phyloP scores from a whole-genome alignment of 1,140 invertebrate species.

The Triops cancriformis region DNA sequence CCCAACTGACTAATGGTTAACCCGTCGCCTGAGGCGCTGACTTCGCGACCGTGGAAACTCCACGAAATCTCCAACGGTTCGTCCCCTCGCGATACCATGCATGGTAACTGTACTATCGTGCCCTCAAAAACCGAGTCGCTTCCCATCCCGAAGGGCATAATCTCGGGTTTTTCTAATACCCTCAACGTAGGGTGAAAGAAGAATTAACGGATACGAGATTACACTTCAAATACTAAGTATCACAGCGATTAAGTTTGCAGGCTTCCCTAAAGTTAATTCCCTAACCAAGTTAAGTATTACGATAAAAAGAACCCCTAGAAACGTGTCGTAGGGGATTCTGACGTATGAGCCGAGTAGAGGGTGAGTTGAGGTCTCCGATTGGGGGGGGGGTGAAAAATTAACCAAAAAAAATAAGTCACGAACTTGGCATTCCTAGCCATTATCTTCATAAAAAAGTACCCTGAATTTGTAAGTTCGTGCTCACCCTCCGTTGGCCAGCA shows the following conservation, averaged over 20 bases:
- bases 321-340: neutral
- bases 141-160: constrained; percentile 52
- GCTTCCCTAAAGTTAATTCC: neutral
- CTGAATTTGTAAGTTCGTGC: constrained; percentile 13
- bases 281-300: neutral
- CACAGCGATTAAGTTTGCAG: neutral
- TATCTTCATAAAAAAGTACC: constrained; percentile 4
- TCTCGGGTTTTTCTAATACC: constrained; percentile 48
- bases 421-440: neutral
- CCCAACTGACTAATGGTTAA: constrained; percentile 27
- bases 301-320: neutral
- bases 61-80: constrained; percentile 50
- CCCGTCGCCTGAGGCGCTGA: constrained; percentile 24
- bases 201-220: constrained; percentile 30
- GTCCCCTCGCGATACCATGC: constrained; percentile 54
- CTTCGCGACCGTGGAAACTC: constrained; percentile 46
- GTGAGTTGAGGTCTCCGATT: neutral
- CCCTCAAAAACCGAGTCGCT: constrained; percentile 51
- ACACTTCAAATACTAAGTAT: constrained; percentile 19
- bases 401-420: constrained; percentile 8
- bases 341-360: neutral
- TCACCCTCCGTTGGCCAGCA: constrained; percentile 41
- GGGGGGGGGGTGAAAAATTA: neutral
- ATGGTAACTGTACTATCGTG: constrained; percentile 60
- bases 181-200: constrained; percentile 23